Evolutionary conservation across 2,888 invertebrate genomes (phyloP), one percentile per base, ranked within the genome.

Genomic region (Corbicula japonica): DNA sequence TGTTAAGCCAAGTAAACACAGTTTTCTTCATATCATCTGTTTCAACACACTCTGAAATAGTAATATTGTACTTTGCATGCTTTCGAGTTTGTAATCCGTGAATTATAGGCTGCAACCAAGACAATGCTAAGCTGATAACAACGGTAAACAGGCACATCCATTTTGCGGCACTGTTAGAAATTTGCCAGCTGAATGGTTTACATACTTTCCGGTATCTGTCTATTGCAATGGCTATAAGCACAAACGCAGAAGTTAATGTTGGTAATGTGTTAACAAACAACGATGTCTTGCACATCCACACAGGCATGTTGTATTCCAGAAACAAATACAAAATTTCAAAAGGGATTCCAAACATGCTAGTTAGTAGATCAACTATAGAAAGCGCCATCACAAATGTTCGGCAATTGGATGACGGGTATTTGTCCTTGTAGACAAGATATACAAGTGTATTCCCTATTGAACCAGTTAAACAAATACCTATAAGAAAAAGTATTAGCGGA

Each of bases 151-250:
- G 21, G 48, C 86, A 85, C 30, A 84, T 63, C 10, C 52, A 35
- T 38, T 65, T 80, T 30, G 88, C 86, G 12, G 66, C 69, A 2
- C 8, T 62, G 8, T 79, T 72, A 0, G 84, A 75, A 34, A 90
- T 86, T 54, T 90, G 90, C 69, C 74, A 75, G 15, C 69, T 46
- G 18, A 87, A 76, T 0, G 89, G 88, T 23, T 70, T 77, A 61
- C 89, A 89, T 12, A 89, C 84, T 63, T 87, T 88, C 23, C 85
- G 65, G 76, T 88, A 89, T 21, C 90, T 78, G 62, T 87, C 87
- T 0, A 85, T 61, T 0, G 86, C 83, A 38, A 87, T 86, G 0
- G 75, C 66, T 2, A 87, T 38, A 1, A 87, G 66, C 10, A 86
- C 34, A 23, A 75, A 69, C 2, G 76, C 82, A n/a, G 83, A 73